Percentiles rank a stretch among this genome's conserved stretches.
Evolutionary conservation across 2,113 vertebrate genomes (phyloP).

Genomic region (Proterorhinus semilunaris): DNA sequence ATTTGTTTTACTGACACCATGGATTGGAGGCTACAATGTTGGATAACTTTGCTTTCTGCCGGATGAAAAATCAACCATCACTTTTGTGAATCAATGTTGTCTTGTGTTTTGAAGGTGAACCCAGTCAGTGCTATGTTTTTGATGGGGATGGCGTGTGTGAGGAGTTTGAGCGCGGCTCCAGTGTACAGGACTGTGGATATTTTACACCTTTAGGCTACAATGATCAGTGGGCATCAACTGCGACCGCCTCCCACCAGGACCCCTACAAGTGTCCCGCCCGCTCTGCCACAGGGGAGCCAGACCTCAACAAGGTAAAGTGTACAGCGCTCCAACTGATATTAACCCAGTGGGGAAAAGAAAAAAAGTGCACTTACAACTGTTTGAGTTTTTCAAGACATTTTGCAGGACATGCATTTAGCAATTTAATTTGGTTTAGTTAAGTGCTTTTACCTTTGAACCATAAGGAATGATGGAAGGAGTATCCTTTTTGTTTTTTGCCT

Average conservation of each 20-base stretch:
- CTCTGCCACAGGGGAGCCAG: conserved; percentile 84
- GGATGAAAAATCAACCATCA: conserved; percentile 56
- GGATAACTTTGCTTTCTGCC: conserved; percentile 29
- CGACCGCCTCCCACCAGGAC: conserved; percentile 83
- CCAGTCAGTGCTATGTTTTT: conserved; percentile 88
- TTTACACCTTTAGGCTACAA: conserved; percentile 81
- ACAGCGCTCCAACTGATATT: too few species aligned
- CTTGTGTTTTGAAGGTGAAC: conserved; percentile 80
- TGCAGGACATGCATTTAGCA: too few species aligned
- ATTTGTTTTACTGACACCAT: conserved; percentile 61
- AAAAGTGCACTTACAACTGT: too few species aligned
- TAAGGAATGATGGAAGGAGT: too few species aligned
- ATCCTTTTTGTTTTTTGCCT: too few species aligned
- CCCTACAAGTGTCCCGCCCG: conserved; percentile 78
- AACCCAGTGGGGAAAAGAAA: too few species aligned
- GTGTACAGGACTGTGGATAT: conserved; percentile 84
- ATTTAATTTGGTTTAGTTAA: too few species aligned
- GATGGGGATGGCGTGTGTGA: conserved; percentile 88
- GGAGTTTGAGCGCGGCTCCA: conserved; percentile 83
- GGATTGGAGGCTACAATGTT: conserved; percentile 42
- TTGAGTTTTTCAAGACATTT: too few species aligned
- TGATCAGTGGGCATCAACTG: conserved; percentile 87
- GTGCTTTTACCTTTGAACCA: too few species aligned
- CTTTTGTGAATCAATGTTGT: conserved; percentile 55
- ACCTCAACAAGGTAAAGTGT: conserved; percentile 77